These are phyloP conservation scores for Anadara kagoshimensis DNA, from an alignment of 1,140 invertebrate genomes.

Conservation along the genomic window DNA sequence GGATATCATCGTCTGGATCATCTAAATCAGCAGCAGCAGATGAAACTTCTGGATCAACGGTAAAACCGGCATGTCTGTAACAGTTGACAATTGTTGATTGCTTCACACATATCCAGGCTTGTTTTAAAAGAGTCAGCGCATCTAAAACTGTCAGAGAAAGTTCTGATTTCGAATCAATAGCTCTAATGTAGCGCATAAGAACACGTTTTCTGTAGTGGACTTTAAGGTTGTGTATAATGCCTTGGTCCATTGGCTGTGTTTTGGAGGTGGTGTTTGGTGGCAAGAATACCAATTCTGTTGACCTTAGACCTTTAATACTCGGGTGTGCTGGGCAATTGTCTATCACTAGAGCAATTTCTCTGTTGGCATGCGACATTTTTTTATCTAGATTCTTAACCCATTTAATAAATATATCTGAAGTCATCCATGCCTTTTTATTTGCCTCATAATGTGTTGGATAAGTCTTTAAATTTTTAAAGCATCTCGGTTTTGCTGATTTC, in stretches of 20 bases:
- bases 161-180: slow-evolving; percentile 3
- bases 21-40: slow-evolving; percentile 27
- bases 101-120: slow-evolving; percentile 33
- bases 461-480: slow-evolving; percentile 73
- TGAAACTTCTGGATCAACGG: slow-evolving; percentile 12
- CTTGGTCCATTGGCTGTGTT: slow-evolving; percentile 46
- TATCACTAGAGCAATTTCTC: slow-evolving; percentile 40
- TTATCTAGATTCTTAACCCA: slow-evolving; percentile 43
- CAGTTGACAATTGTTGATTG: too few relatives aligned
- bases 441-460: slow-evolving; percentile 69
- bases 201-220: slow-evolving; percentile 27
- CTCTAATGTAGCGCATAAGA: slow-evolving; percentile 2
- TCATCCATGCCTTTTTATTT: slow-evolving; percentile 76
- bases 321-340: slow-evolving; percentile 42
- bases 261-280: slow-evolving; percentile 45
- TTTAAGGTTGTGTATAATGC: slow-evolving; percentile 41
- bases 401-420: slow-evolving; percentile 58
- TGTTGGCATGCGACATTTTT: slow-evolving; percentile 32
- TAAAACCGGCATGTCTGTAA: too few relatives aligned
- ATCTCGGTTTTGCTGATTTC: slow-evolving; percentile 73
- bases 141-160: slow-evolving; percentile 15
- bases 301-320: slow-evolving; percentile 4
- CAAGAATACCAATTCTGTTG: slow-evolving; percentile 33
- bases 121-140: slow-evolving; percentile 12
- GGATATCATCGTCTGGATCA: slow-evolving; percentile 27